Conservation (phyloP, 2,888 invertebrate species). For the Anoplius nigerrimus region DNA sequence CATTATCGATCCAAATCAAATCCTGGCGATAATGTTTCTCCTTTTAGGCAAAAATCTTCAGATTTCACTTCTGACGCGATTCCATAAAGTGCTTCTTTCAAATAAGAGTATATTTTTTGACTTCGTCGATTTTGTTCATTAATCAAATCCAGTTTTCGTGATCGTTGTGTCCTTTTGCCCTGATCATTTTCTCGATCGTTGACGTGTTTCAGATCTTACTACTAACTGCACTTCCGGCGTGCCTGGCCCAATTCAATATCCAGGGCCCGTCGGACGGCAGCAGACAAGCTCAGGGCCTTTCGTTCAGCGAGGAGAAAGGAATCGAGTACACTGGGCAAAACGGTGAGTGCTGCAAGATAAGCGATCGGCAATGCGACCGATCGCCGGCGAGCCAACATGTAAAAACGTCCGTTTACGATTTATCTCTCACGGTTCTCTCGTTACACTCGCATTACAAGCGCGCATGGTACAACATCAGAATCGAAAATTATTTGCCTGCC, state of each 20-base stretch:
- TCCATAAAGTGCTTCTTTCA: no score
- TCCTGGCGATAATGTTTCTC: no score
- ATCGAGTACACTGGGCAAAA: constrained; percentile 69
- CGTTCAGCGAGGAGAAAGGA: constrained; percentile 69
- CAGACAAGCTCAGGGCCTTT: constrained; percentile 69
- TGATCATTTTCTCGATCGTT: no score
- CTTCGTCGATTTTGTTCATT: no score
- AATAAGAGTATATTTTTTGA: no score
- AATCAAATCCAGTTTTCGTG: no score
- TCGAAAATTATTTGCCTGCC: neutral
- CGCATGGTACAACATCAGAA: neutral
- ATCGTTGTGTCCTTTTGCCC: no score
- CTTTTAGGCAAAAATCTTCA: no score
- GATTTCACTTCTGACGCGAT: no score
- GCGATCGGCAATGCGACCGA: neutral
- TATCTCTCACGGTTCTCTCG: no score
- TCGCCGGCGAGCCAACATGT: neutral
- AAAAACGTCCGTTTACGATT: constrained; percentile 21
- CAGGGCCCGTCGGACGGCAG: constrained; percentile 72
- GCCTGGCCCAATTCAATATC: constrained; percentile 70
- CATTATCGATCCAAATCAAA: no score
- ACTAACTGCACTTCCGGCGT: constrained; percentile 62
- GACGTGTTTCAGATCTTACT: constrained; percentile 57
- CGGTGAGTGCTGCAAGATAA: constrained; percentile 55
- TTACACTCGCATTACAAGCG: neutral